Conservation (phyloP, 2,113 vertebrate genomes). For the Calyptommatus sinebrachiatus region DNA sequence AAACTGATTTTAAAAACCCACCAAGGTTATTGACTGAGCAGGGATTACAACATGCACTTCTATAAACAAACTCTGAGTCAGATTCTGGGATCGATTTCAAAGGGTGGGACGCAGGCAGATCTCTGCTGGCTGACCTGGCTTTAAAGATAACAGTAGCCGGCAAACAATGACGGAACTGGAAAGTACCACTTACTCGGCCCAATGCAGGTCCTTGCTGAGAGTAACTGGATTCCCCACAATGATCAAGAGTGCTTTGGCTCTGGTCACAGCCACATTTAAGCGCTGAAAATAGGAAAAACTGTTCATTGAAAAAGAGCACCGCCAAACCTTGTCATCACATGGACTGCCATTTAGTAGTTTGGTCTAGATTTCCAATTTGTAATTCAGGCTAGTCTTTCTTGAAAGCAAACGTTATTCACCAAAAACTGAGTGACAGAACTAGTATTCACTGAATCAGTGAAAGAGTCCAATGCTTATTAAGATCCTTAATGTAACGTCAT, state of each 20-base stretch:
- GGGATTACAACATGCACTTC: neutral
- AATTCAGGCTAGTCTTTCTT: neutral
- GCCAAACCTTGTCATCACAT: no score
- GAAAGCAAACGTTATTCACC: neutral
- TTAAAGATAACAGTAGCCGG: neutral
- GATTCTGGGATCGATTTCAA: neutral
- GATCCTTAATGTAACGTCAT: neutral
- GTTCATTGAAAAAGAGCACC: neutral
- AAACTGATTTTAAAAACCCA: neutral
- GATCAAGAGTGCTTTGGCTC: slow-evolving; percentile 89
- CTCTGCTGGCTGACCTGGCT: neutral
- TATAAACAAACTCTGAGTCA: neutral
- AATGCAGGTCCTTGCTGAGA: slow-evolving; percentile 76
- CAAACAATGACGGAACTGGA: neutral
- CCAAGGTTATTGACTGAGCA: neutral
- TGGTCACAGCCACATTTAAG: slow-evolving; percentile 91
- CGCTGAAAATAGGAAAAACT: slow-evolving; percentile 70
- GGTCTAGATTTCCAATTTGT: neutral
- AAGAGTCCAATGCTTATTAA: neutral
- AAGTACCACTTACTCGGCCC: slow-evolving; percentile 75
- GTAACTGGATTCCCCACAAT: slow-evolving; percentile 88
- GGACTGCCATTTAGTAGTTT: no score
- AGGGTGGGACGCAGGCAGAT: neutral
- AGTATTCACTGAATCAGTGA: neutral
- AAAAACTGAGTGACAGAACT: neutral